These are phyloP conservation scores for Lepidocolaptes lacrymiger DNA, from an alignment of 2,797 vertebrate genomes.

Conservation along the genomic window DNA sequence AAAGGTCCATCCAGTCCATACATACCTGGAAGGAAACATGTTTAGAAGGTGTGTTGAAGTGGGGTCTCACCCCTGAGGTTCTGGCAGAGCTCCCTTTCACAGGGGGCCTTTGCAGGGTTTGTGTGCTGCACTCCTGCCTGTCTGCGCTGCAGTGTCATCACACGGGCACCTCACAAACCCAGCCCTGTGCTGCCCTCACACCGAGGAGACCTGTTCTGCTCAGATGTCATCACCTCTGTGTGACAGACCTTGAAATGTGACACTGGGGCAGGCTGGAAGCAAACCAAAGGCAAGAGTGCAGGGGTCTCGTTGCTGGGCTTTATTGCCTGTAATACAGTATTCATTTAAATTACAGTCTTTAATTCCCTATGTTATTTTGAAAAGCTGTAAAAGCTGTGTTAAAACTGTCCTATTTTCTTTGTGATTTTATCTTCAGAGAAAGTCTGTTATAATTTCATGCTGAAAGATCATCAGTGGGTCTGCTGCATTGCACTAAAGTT, in stretches of 20 bases:
- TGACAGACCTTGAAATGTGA: not conserved
- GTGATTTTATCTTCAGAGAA: not conserved
- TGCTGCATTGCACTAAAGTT: not conserved
- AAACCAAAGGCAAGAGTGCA: not conserved
- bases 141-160: not conserved
- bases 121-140: not conserved
- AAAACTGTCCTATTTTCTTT: not conserved
- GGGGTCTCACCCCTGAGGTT: not conserved
- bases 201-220: not conserved
- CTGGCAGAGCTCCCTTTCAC: not conserved
- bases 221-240: not conserved
- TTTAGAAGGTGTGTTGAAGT: not conserved
- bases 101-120: not conserved
- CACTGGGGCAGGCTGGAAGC: accelerated
- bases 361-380: not conserved
- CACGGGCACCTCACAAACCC: not conserved
- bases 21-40: not conserved
- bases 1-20: not conserved
- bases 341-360: not conserved
- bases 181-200: not conserved
- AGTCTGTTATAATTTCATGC: not conserved
- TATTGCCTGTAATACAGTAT: no score
- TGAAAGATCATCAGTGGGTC: not conserved
- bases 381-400: not conserved
- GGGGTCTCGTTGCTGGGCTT: not conserved